These are phyloP conservation scores for Adelognathus sp. DNA, from an alignment of 2,888 invertebrate species.

Conservation along the genomic window DNA sequence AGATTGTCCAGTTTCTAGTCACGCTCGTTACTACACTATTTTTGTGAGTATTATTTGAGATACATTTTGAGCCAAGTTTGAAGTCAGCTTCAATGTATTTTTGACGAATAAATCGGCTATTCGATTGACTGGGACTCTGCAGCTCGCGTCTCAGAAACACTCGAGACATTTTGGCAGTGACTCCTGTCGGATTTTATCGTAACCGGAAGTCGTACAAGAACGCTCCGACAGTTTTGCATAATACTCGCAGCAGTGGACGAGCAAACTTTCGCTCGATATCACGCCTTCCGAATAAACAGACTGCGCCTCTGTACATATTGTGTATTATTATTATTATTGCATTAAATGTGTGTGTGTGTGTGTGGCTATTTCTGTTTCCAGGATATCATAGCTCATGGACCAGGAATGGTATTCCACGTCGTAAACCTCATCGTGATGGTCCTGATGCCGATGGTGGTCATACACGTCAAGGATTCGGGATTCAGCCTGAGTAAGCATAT, in stretches of 20 bases:
- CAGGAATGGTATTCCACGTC: slow-evolving; percentile 89
- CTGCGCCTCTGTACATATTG: neutral
- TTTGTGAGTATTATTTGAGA: neutral
- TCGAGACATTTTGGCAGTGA: slow-evolving; percentile 11
- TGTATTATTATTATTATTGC: slow-evolving; percentile 3
- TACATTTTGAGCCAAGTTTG: neutral
- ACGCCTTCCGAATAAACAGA: neutral
- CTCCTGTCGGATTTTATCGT: slow-evolving; percentile 9
- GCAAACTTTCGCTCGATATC: slow-evolving; percentile 1
- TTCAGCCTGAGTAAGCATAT: slow-evolving; percentile 89
- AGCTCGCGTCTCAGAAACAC: neutral
- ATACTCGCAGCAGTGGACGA: slow-evolving; percentile 2
- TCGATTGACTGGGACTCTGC: neutral
- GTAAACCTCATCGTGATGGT: slow-evolving; percentile 90
- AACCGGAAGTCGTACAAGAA: slow-evolving; percentile 26
- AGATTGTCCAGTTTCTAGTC: no score
- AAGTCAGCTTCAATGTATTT: neutral
- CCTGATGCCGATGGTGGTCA: slow-evolving; percentile 89
- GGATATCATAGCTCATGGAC: slow-evolving; percentile 87
- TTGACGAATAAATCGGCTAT: neutral
- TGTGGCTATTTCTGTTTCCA: slow-evolving; percentile 78
- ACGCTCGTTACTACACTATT: neutral
- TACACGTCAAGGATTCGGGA: slow-evolving; percentile 88
- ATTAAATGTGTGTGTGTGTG: neutral
- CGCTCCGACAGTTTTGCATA: slow-evolving; percentile 16